Evolutionary conservation across 1,140 invertebrate genomes (phyloP).

Genomic region (Platorchestia sp.): DNA sequence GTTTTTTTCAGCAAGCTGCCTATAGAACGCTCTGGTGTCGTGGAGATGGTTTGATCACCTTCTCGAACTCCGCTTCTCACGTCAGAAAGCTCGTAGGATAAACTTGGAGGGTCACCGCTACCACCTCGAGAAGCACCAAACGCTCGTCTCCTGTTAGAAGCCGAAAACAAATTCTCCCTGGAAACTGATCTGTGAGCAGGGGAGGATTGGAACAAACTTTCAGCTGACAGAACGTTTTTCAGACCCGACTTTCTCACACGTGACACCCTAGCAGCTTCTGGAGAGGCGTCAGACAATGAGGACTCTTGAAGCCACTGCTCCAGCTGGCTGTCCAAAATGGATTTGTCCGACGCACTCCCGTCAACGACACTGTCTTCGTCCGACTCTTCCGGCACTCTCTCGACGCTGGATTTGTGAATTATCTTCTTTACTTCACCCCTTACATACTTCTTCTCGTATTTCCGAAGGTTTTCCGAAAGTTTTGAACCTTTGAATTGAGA

Average conservation of each 20-base stretch:
- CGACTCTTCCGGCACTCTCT: not conserved
- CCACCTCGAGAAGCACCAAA: not conserved
- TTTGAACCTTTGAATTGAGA: not conserved
- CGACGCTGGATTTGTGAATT: not conserved
- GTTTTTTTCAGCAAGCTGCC: not conserved
- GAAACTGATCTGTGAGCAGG: not conserved
- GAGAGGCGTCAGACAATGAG: not conserved
- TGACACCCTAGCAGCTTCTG: not conserved
- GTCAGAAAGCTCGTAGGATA: not conserved
- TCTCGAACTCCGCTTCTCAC: not conserved
- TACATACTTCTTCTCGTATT: slow-evolving; percentile 7
- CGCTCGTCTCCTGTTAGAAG: not conserved
- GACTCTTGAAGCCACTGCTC: not conserved
- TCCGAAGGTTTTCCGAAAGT: not conserved
- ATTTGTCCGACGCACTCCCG: not conserved
- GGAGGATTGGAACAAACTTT: not conserved
- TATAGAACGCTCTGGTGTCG: not conserved
- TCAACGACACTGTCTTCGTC: not conserved
- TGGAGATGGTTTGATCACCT: not conserved
- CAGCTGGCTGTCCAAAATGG: not conserved
- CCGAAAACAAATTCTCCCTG: not conserved
- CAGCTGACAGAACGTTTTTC: slow-evolving; percentile 25
- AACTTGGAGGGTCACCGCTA: not conserved
- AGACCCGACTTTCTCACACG: not conserved
- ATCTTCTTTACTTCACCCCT: not conserved